phyloP scores from a whole-genome alignment of 1,140 invertebrate species.

The Centruroides vittatus region DNA sequence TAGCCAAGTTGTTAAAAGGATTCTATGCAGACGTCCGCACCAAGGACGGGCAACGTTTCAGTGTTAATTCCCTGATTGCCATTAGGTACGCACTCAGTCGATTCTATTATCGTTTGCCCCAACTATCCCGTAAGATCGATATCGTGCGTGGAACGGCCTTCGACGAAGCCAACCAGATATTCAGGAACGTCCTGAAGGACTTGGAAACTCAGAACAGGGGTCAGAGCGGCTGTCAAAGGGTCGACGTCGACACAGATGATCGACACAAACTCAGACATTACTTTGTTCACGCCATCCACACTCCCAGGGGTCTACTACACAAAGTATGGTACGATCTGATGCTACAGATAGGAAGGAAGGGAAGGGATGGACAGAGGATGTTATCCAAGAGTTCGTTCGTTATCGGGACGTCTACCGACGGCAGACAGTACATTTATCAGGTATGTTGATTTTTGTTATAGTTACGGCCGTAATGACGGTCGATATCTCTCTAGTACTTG shows the following conservation, averaged over 20 bases:
- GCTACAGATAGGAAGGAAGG: slow-evolving; percentile 11
- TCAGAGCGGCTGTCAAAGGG: slow-evolving; percentile 7
- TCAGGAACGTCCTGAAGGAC: slow-evolving; percentile 13
- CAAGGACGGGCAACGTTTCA: slow-evolving; percentile 17
- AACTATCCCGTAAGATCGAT: slow-evolving; percentile 16
- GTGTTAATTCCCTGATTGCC: slow-evolving; percentile 18
- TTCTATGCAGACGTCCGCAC: slow-evolving; percentile 18
- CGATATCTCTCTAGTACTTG: too few relatives aligned
- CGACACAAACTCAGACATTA: slow-evolving; percentile 15
- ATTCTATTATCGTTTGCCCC: slow-evolving; percentile 15
- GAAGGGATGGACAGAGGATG: slow-evolving; percentile 10
- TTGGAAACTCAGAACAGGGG: slow-evolving; percentile 12
- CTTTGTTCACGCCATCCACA: slow-evolving; percentile 14
- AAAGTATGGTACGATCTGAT: slow-evolving; percentile 19
- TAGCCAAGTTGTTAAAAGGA: slow-evolving; percentile 15
- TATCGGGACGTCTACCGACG: slow-evolving; percentile 7
- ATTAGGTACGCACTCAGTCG: slow-evolving; percentile 18
- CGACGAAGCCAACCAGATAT: slow-evolving; percentile 16
- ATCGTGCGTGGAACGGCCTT: slow-evolving; percentile 16
- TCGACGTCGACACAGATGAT: slow-evolving; percentile 17
- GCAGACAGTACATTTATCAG: slow-evolving; percentile 14
- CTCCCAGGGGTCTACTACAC: slow-evolving; percentile 16
- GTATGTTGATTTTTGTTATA: background rate
- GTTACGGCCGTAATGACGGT: background rate
- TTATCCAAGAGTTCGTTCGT: slow-evolving; percentile 11